A percentile compares a stretch with the other conserved stretches of the same genome.
phyloP scores from a whole-genome alignment of 92 coral and sea anemone species.

The Metridium senile region DNA sequence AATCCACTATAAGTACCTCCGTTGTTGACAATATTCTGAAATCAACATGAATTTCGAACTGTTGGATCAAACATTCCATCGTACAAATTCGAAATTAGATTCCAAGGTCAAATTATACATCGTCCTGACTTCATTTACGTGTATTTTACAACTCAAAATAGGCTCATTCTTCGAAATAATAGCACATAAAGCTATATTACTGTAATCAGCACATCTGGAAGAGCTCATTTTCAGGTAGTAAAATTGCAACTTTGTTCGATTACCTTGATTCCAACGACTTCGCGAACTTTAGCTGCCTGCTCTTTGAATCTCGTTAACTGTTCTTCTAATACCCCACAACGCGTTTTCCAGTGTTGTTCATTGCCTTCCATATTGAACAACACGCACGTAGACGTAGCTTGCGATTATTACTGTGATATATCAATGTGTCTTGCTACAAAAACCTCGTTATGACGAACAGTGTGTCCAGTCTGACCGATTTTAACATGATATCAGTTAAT shows the following conservation, averaged over 20 bases:
- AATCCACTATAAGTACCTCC: slow-evolving; percentile 2
- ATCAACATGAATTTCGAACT: neutral
- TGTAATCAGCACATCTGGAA: neutral
- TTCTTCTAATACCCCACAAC: slow-evolving; percentile 70
- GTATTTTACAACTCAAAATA: neutral
- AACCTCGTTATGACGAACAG: neutral
- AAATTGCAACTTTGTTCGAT: slow-evolving; percentile 16
- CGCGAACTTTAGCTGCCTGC: slow-evolving; percentile 83
- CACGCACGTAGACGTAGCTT: neutral
- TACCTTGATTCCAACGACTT: slow-evolving; percentile 83
- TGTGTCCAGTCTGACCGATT: neutral
- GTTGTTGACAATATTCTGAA: slow-evolving; percentile 1
- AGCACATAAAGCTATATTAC: neutral
- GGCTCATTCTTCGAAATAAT: neutral
- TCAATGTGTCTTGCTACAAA: neutral
- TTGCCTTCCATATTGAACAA: slow-evolving; percentile 51
- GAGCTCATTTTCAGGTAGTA: neutral
- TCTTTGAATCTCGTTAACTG: slow-evolving; percentile 79
- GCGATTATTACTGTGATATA: neutral
- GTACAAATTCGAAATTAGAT: neutral
- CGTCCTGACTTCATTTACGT: neutral
- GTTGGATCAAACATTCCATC: slow-evolving; percentile 25
- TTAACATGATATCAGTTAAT: neutral
- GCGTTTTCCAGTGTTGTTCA: slow-evolving; percentile 65
- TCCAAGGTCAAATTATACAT: slow-evolving; percentile 11